Evolutionary conservation across 1,140 invertebrate genomes (phyloP).

Genomic region (Lordiphosa clarofinis): DNA sequence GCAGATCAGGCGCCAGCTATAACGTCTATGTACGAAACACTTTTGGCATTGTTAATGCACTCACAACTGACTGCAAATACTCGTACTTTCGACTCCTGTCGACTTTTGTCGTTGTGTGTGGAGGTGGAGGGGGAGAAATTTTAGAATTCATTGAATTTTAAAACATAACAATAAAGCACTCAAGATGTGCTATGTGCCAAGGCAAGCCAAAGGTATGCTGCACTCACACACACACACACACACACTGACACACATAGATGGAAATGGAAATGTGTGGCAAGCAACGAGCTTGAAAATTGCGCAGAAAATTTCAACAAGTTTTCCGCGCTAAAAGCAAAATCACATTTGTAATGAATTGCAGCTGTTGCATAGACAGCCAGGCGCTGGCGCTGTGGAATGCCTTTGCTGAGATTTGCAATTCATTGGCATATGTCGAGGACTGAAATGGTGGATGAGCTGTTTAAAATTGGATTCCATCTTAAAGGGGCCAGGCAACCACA

Average conservation of each 20-base stretch:
- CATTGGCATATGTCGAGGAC: conserved; percentile 45
- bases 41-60: conserved; percentile 65
- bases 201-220: conserved; percentile 50
- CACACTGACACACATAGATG: no score
- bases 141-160: conserved; percentile 78
- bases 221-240: no score
- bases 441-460: conserved; percentile 9
- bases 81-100: conserved; percentile 53
- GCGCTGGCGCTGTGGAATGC: conserved; percentile 15
- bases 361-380: conserved; percentile 49
- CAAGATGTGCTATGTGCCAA: conserved; percentile 64
- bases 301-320: conserved; percentile 58
- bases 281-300: conserved; percentile 69
- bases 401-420: conserved; percentile 55
- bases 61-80: conserved; percentile 41
- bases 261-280: conserved; percentile 4
- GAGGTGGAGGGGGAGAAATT: conserved; percentile 38
- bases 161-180: conserved; percentile 78
- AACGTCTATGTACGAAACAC: conserved; percentile 31
- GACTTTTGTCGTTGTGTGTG: conserved; percentile 49
- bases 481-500: conserved; percentile 11
- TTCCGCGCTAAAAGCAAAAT: conserved; percentile 56
- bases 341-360: conserved; percentile 73
- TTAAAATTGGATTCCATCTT: conserved; percentile 30
- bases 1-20: conserved; percentile 18